Base-by-base conservation (phyloP, 37 sponge, comb jelly and placozoan species). In the Corticium candelabrum region DNA sequence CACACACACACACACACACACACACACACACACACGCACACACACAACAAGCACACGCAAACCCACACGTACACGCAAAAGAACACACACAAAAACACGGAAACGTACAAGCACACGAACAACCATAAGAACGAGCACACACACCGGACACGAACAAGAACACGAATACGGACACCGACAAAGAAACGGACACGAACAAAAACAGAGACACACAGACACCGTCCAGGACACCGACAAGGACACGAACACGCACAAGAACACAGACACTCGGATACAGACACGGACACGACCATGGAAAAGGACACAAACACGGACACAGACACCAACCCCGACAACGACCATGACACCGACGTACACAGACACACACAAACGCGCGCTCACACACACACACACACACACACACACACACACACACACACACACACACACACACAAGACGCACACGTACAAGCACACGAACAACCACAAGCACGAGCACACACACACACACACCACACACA, bases 1-100 rank as follows among this genome's bases (percentile, higher is more conserved):
- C 56, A 43, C 56, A 43, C 56, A 43, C 56, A 43, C 56, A 43
- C 56, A 43, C 56, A 43, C 56, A 43, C 56, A 43, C 56, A 43
- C 56, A 43, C 56, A 43, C 56, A 5, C 56, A 43, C 56, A 43
- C 56, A 11, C 56, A 43, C 11, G 56, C 56, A 43, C 56, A 43
- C 11, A 43, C 56, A n/a, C n/a, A n/a, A n/a, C n/a, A n/a, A n/a
- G n/a, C n/a, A n/a, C n/a, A n/a, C n/a, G n/a, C n/a, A n/a, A n/a
- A n/a, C n/a, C 5, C 56, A 43, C 11, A 43, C 56, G 11, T 43
- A 43, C 56, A 43, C 56, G 11, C 56, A 43, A 5, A 43, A 11
- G 11, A 5, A 43, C 11, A 43, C 56, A 43, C 56, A 43, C 56
- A 43, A 5, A 43, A 5, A 43, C 56, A 43, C 56, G 11, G 11